Conservation (phyloP, 2,888 invertebrate species). For the Lasioglossum leucozonium region DNA sequence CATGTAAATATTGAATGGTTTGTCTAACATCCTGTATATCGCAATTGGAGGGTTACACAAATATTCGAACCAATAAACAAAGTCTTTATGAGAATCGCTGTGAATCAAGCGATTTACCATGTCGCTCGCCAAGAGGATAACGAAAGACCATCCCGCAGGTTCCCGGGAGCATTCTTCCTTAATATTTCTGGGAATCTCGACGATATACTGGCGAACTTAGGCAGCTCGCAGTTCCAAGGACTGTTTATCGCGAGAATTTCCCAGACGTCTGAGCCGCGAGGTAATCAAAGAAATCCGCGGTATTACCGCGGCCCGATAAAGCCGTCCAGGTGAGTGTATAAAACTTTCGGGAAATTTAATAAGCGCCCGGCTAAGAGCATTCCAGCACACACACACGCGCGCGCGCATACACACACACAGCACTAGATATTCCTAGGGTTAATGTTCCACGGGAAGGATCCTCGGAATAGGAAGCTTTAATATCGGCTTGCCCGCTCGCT, state of each 20-base stretch:
- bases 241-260: background rate
- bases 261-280: background rate
- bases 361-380: slow-evolving; percentile 57
- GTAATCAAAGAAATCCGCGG: slow-evolving; percentile 31
- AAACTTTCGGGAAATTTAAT: slow-evolving; percentile 65
- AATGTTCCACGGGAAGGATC: slow-evolving; percentile 50
- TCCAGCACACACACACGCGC: slow-evolving; percentile 33
- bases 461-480: slow-evolving; percentile 67
- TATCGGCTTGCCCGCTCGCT: slow-evolving; percentile 54
- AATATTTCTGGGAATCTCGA: background rate
- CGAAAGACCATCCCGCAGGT: too few relatives aligned
- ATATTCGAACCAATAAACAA: too few relatives aligned
- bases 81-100: background rate
- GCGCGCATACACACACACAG: background rate
- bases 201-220: background rate
- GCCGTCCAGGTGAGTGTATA: slow-evolving; percentile 36
- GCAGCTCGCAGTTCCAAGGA: background rate
- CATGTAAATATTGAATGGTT: too few relatives aligned
- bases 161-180: background rate
- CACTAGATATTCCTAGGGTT: slow-evolving; percentile 51
- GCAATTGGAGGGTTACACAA: too few relatives aligned
- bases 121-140: background rate
- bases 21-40: too few relatives aligned
- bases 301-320: slow-evolving; percentile 27
- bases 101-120: too few relatives aligned